phyloP scores from a whole-genome alignment of 1,140 invertebrate genomes.

The Drosophila insularis region DNA sequence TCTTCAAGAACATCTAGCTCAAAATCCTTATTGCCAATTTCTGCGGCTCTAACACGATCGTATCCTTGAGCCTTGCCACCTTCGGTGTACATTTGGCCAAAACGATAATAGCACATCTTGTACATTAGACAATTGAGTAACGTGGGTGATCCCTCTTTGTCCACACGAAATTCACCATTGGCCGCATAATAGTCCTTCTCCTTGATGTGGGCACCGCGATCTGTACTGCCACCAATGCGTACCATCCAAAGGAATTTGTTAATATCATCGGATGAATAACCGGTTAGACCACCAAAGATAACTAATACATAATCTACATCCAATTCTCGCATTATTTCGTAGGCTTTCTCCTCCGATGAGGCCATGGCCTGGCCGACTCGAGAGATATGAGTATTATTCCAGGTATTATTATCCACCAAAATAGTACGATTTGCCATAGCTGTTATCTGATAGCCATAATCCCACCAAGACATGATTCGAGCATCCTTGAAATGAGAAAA shows the following conservation, averaged over 20 bases:
- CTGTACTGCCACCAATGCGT: constrained; percentile 97
- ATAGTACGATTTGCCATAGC: constrained; percentile 99
- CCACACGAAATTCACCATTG: constrained; percentile 96
- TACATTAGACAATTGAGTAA: constrained; percentile 97
- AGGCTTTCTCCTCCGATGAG: constrained; percentile 96
- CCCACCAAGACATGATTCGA: constrained; percentile 99
- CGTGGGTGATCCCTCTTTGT: constrained; percentile 93
- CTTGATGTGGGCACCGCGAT: constrained; percentile 96
- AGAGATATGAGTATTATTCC: constrained; percentile 99
- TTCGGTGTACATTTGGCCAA: constrained; percentile 96
- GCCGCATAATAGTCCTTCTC: constrained; percentile 98
- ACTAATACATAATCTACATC: constrained; percentile 99
- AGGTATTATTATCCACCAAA: constrained; percentile 99
- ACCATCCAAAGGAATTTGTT: constrained; percentile 99
- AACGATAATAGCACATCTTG: constrained; percentile 98
- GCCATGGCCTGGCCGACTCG: constrained; percentile 99
- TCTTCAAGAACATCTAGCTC: constrained; percentile 96
- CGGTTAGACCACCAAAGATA: constrained; percentile 98
- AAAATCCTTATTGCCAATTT: constrained; percentile 98
- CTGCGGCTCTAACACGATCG: constrained; percentile 94
- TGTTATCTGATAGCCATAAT: constrained; percentile 99
- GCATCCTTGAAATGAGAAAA: constrained; percentile 87
- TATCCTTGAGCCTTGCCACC: constrained; percentile 94
- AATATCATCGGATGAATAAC: constrained; percentile 99
- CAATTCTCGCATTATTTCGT: constrained; percentile 98